These are phyloP conservation scores for Menura novaehollandiae DNA, from an alignment of 2,113 vertebrate species.

Conservation along the genomic window DNA sequence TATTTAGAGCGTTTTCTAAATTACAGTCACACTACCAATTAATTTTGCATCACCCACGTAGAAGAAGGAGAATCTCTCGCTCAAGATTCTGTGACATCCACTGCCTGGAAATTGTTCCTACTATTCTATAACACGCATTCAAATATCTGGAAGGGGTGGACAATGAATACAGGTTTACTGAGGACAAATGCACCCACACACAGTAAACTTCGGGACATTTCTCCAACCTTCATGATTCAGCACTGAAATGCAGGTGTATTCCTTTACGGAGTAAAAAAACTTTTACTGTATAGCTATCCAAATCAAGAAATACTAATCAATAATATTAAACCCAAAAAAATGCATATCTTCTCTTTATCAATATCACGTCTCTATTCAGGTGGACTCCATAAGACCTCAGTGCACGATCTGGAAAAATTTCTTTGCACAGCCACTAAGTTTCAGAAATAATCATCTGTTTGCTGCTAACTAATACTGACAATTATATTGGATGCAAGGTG, in stretches of 20 bases:
- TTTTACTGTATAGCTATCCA: not conserved
- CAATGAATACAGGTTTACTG: not conserved
- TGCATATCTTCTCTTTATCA: not conserved
- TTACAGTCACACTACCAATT: not conserved
- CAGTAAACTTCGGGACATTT: not conserved
- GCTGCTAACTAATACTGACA: not conserved
- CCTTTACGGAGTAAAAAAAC: not conserved
- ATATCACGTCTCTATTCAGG: not conserved
- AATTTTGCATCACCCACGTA: not conserved
- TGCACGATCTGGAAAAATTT: not conserved
- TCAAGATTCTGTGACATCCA: not conserved
- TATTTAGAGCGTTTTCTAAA: not conserved
- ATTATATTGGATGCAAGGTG: not conserved
- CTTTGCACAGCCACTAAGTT: not conserved
- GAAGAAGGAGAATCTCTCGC: not conserved
- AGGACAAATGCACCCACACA: not conserved
- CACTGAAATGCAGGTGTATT: not conserved
- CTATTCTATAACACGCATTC: not conserved
- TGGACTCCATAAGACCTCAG: not conserved
- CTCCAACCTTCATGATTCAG: not conserved
- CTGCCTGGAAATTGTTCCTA: not conserved
- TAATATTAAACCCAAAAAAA: not conserved
- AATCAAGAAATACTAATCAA: not conserved
- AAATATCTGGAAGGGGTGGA: not conserved
- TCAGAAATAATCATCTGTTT: not conserved